Conservation (phyloP, 2,797 vertebrate species). For the Toxotes lorentzi region DNA sequence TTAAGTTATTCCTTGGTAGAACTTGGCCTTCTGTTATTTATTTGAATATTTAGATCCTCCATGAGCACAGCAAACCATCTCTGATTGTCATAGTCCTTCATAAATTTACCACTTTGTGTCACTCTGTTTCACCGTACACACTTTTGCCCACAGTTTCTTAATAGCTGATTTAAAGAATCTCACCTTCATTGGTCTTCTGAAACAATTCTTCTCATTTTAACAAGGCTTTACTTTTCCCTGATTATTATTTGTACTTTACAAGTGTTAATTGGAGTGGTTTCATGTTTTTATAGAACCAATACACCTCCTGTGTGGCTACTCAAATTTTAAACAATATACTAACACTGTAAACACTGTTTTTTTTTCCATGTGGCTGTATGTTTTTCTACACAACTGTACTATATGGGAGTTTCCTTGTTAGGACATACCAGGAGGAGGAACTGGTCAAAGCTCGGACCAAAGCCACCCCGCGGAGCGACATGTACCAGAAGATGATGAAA, state of each 20-base stretch:
- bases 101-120: no score
- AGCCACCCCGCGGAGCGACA: constrained; percentile 84
- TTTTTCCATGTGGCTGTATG: neutral
- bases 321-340: neutral
- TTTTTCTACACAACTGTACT: neutral
- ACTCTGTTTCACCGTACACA: neutral
- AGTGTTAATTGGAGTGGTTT: neutral
- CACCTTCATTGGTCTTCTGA: neutral
- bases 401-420: constrained; percentile 57
- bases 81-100: neutral
- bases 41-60: neutral
- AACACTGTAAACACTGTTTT: neutral
- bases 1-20: no score
- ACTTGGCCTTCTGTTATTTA: neutral
- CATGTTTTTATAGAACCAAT: neutral
- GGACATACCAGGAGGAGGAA: constrained; percentile 92
- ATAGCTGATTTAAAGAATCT: neutral
- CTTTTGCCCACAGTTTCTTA: no score
- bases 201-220: neutral
- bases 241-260: neutral
- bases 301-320: neutral
- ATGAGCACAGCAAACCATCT: no score
- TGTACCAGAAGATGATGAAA: constrained; percentile 93
- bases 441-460: constrained; percentile 83
- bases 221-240: neutral